Conservation (phyloP, 2,888 invertebrate genomes). For the Buathra laborator region DNA sequence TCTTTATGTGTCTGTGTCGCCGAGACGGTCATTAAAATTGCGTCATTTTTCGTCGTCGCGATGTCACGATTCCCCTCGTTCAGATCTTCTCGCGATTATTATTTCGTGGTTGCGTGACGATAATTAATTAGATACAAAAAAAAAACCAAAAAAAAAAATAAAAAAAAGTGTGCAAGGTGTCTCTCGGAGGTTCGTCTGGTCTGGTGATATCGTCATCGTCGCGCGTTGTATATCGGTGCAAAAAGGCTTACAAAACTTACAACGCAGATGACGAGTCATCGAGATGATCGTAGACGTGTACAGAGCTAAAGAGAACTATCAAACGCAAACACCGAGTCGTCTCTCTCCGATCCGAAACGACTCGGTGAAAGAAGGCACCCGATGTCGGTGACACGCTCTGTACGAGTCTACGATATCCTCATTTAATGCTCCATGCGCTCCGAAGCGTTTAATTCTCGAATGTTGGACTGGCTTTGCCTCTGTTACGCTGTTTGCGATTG, state of each 20-base stretch:
- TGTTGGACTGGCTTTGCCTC: constrained; percentile 28
- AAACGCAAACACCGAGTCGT: constrained; percentile 33
- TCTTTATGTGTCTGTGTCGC: constrained; percentile 20
- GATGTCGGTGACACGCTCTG: constrained; percentile 3
- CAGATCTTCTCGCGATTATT: constrained; percentile 47
- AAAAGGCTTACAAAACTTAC: neutral
- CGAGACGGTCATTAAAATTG: constrained; percentile 62
- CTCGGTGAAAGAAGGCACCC: constrained; percentile 37
- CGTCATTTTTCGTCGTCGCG: constrained; percentile 44
- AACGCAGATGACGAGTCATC: neutral
- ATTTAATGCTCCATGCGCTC: constrained; percentile 19
- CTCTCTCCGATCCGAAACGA: constrained; percentile 40
- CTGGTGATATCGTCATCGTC: constrained; percentile 20
- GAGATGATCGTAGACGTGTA: neutral
- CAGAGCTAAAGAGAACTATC: constrained; percentile 12
- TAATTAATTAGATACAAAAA: constrained; percentile 49
- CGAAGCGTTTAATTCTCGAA: constrained; percentile 43
- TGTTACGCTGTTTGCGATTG: constrained; percentile 15
- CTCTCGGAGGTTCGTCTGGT: constrained; percentile 3
- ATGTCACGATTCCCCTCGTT: constrained; percentile 35
- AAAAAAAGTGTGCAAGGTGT: constrained; percentile 22
- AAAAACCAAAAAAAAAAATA: constrained; percentile 12
- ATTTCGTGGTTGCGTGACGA: constrained; percentile 62
- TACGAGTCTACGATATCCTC: constrained; percentile 10
- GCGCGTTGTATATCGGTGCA: neutral